Conservation (phyloP, 37 sponge, comb jelly and placozoan genomes). For the Amphimedon queenslandica region DNA sequence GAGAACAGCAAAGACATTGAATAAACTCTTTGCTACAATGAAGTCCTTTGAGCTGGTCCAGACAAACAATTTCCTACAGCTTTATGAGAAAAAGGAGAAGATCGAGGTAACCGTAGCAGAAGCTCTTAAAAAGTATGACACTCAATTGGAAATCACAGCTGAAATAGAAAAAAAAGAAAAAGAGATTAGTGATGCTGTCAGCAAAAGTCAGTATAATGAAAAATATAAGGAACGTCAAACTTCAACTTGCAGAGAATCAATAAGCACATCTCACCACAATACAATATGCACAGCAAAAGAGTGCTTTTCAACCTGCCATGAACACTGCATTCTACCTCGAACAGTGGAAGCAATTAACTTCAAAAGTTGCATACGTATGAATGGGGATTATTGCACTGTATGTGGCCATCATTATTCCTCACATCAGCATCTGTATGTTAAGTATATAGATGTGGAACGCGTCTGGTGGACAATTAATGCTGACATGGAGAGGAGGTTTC, state of each 20-base stretch:
- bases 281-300: slow-evolving; percentile 24
- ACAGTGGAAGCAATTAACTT: slow-evolving; percentile 18
- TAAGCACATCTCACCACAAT: slow-evolving; percentile 20
- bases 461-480: slow-evolving; percentile 5
- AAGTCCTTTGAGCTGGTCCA: background rate
- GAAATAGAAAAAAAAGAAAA: background rate
- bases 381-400: slow-evolving; percentile 3
- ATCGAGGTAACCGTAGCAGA: slow-evolving; percentile 14
- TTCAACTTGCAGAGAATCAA: background rate
- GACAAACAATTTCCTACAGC: slow-evolving; percentile 8
- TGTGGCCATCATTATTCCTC: slow-evolving; percentile 24
- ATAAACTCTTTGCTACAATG: background rate
- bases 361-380: slow-evolving; percentile 22
- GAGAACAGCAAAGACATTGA: background rate
- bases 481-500: slow-evolving; percentile 8
- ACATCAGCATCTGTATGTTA: slow-evolving; percentile 21
- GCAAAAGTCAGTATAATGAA: background rate
- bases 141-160: background rate
- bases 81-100: slow-evolving; percentile 22
- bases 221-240: background rate
- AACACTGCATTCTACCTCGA: background rate
- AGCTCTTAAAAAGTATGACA: slow-evolving; percentile 3
- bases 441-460: background rate
- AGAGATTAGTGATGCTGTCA: slow-evolving; percentile 8
- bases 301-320: slow-evolving; percentile 42